Evolutionary conservation across 2,113 vertebrate species (phyloP), one percentile per base, ranked within the genome.

Genomic region (Varanus salvator): DNA sequence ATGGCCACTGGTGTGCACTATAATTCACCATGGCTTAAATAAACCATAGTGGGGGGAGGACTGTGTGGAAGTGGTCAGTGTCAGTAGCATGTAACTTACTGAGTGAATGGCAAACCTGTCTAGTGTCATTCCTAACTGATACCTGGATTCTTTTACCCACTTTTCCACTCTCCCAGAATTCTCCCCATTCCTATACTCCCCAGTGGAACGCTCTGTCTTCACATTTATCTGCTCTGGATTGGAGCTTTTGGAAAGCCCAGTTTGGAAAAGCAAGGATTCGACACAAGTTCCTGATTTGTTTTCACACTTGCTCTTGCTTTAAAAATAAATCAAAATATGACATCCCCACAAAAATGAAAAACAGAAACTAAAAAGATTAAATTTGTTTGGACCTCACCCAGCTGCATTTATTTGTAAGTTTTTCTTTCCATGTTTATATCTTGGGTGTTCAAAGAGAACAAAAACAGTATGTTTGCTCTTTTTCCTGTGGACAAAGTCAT

Each of bases 221-320:
- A 84, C 83, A 52, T 93, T 94, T 92, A 87, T 93, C 93, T 83
- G 57, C 75, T 12, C 75, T 72, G 29, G 89, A 95, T 91, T 95
- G 92, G 90, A 83, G 86, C 75, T 83, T 90, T 92, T 88, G 93
- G 90, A 92, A 88, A 92, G 93, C 93, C 92, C 88, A 87, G 52
- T 86, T 9, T 44, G 38, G 87, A 92, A 75, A 90, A 83, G 80
- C 80, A 84, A 64, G 48, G 54, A 85, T 86, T 93, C 87, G 57
- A 86, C 75, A 90, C 87, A 34, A 23, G 21, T 83, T 87, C 44
- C 0, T 91, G 25, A 66, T 89, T 93, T 93, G 71, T 91, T 93
- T 93, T 86, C 87, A 48, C 66, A 9, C 82, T 92, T 84, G 77
- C 34, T 21, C 25, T 64, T 87, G 0, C 1, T 0, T 94, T 75